These are phyloP conservation scores for Atherinosoma microstoma DNA, from an alignment of 2,797 vertebrate species.

Conservation along the genomic window DNA sequence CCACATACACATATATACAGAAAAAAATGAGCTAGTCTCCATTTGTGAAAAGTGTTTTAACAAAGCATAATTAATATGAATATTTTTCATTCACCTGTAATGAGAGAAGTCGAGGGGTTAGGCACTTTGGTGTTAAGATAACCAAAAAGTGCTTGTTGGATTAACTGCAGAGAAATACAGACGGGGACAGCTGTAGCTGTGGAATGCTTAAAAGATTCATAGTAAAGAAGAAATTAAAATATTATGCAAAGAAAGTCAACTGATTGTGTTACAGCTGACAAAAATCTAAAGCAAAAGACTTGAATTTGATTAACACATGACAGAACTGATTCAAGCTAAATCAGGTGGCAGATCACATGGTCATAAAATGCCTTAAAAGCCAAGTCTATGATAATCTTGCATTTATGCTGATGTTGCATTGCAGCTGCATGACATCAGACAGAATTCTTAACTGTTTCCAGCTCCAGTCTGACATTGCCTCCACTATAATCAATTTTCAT, in stretches of 20 bases:
- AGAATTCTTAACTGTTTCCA: neutral
- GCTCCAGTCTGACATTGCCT: neutral
- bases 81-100: slow-evolving; percentile 7
- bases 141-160: neutral
- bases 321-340: neutral
- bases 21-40: neutral
- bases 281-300: neutral
- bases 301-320: neutral
- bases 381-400: too few species aligned
- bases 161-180: neutral
- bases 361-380: neutral
- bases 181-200: neutral
- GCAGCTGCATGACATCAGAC: slow-evolving; percentile 2
- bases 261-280: neutral
- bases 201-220: neutral
- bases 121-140: neutral
- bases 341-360: neutral
- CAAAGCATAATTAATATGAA: slow-evolving; percentile 13
- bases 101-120: neutral
- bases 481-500: neutral
- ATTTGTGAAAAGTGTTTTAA: neutral
- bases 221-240: too few species aligned
- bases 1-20: slow-evolving; percentile 1
- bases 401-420: neutral
- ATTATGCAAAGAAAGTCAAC: neutral